Evolutionary conservation across 2,888 invertebrate species (phyloP), one percentile per base, ranked within the genome.

Genomic region (Mesodorylaimus sp.): DNA sequence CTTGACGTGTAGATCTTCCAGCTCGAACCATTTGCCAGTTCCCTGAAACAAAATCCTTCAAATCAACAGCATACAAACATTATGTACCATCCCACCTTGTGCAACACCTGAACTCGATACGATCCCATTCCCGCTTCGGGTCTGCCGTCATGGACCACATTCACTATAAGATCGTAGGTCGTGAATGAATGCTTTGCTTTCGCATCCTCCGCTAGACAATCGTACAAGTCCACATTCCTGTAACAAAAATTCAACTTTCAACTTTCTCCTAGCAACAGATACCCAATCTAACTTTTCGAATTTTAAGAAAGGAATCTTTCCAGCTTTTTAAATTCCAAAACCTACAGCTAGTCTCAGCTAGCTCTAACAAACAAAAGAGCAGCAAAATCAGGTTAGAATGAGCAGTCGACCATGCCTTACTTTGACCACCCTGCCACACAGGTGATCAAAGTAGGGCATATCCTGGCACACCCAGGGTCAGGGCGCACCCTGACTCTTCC

Each of bases 91-190:
- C 53, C 51, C 56, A 76, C 76, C 67, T 75, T 74, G 63, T 95
- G 93, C 43, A 91, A 74, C 45, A 91, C 81, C 66, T 95, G 93
- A 1, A 85, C 85, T 53, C 89, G 77, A 69, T 89, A 95, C 0
- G 87, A 89, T 37, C 95, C 95, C 65, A 87, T 87, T 32, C 77
- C 77, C 7, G 66, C 53, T 1, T 67, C 69, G 0, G 93, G 93
- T 57, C 89, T 86, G 0, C 97, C 97, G 64, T 99, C 97, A 64
- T 99, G 97, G 1, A 99, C 87, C 55, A 99, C 86, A 67, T 99
- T 99, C 0, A 93, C 93, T n/a, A 95, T 81, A 52, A 99, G 73
- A 73, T 95, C 93, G 63, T 99, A 99, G 21, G 80, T 82, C 1
- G 91, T 89, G 64, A 79, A 77, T 37, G 58, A 79, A 61, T 85